Evolutionary conservation across 1,140 invertebrate genomes (phyloP), one percentile per base, ranked within the genome.

Genomic region (Hypsibius dujardini): DNA sequence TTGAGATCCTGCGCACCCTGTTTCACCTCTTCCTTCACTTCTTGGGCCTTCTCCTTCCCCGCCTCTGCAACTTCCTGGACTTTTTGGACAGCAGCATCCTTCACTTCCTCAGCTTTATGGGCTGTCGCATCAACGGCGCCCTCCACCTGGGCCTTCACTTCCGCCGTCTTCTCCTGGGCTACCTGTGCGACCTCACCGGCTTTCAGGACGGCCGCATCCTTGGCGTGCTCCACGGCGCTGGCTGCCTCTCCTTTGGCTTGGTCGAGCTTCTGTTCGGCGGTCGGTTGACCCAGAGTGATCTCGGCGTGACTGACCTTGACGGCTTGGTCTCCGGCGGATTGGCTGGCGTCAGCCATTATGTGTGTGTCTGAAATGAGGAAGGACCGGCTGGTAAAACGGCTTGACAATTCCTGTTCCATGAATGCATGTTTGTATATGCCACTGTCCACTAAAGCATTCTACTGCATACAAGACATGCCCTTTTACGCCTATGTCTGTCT

Each of bases 191-290:
- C 62, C 42, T 67, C 62, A 42, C 42, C 42, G 7, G 62, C 62
- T 67, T 67, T 67, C 62, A 14, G 62, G 7, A 3, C 62, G 7
- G 62, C 62, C 62, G 42, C 62, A 3, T 67, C 42, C 7, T 7
- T 42, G 42, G 62, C 42, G 42, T 67, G 62, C 62, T 67, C 12
- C 42, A 67, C 62, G 7, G 62, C 7, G 3, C 7, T n/a, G 50
- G 7, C 50, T n/a, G 50, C 50, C n/a, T 56, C 50, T 56, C 45
- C 7, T 67, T 67, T 67, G 62, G 62, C 62, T 3, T 67, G 7
- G 62, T 67, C 62, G 45, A 67, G 7, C 62, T 67, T 56, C 50
- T 56, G 50, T n/a, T 56, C 50, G 7, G 50, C 50, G n/a, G 7
- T 56, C 50, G 50, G 50, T n/a, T 56, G 50, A 56, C n/a, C 50